Percentiles rank a stretch among this genome's conserved stretches.
These are phyloP conservation scores for Porites cylindrica DNA, from an alignment of 92 coral and sea anemone genomes.

Conservation along the genomic window DNA sequence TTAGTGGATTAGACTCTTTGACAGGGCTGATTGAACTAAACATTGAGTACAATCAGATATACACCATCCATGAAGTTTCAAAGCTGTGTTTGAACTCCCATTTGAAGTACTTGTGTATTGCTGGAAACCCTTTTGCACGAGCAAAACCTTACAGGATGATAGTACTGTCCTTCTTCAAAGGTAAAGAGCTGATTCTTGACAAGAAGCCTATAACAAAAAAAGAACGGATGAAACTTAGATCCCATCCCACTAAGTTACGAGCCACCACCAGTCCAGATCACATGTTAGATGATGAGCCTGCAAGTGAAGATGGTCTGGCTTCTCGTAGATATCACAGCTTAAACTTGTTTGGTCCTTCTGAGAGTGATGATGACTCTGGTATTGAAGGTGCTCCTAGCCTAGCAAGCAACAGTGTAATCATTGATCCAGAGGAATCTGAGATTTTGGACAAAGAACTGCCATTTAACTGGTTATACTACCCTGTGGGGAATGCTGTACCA, in stretches of 20 bases:
- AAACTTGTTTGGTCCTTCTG: constrained; percentile 50
- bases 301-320: constrained; percentile 13
- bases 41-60: constrained; percentile 70
- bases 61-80: constrained; percentile 70
- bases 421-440: constrained; percentile 49
- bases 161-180: constrained; percentile 74
- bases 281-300: constrained; percentile 11
- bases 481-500: neutral
- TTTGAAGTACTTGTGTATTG: constrained; percentile 69
- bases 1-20: constrained; percentile 80
- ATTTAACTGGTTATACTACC: constrained; percentile 81
- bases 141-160: constrained; percentile 66
- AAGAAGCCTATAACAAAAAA: constrained; percentile 66
- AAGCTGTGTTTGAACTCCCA: constrained; percentile 81
- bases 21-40: constrained; percentile 90
- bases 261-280: constrained; percentile 72
- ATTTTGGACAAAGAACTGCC: constrained; percentile 39
- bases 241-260: constrained; percentile 60
- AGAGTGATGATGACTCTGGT: constrained; percentile 87
- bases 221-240: constrained; percentile 56
- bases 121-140: constrained; percentile 76
- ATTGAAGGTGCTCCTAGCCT: constrained; percentile 73
- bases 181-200: constrained; percentile 77
- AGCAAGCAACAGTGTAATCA: constrained; percentile 33
- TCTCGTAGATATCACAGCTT: constrained; percentile 43